These are phyloP conservation scores for Oryzias dopingdopingensis DNA, from an alignment of 2,797 vertebrate genomes.

Conservation along the genomic window DNA sequence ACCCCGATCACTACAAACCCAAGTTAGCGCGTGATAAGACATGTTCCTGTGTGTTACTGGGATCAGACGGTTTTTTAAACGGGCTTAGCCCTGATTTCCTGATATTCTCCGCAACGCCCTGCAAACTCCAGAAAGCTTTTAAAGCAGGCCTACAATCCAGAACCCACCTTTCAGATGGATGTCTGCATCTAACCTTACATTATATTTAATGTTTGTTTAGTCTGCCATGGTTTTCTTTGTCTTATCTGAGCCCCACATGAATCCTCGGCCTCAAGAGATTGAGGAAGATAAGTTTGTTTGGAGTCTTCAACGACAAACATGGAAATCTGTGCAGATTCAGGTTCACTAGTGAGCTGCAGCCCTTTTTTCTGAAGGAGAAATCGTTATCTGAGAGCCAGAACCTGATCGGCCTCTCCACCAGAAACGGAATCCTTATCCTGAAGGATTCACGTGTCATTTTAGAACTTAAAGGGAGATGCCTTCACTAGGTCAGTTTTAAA, in stretches of 20 bases:
- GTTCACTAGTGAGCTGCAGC: not conserved
- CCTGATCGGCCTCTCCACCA: too few relatives aligned
- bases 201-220: conserved; percentile 1
- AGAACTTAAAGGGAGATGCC: too few relatives aligned
- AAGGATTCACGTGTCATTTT: too few relatives aligned
- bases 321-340: conserved; percentile 4
- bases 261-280: too few relatives aligned
- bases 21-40: conserved; percentile 29
- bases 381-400: not conserved
- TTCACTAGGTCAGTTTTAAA: too few relatives aligned
- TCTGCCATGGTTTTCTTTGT: not conserved
- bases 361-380: conserved; percentile 8
- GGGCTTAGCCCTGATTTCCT: conserved; percentile 14
- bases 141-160: conserved; percentile 24
- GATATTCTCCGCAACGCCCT: conserved; percentile 7
- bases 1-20: conserved; percentile 29
- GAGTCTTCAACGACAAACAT: not conserved
- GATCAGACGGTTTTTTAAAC: conserved; percentile 30
- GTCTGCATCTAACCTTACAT: not conserved
- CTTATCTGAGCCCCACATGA: not conserved
- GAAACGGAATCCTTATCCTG: too few relatives aligned
- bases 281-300: too few relatives aligned
- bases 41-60: conserved; percentile 33
- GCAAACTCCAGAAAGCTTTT: conserved; percentile 34
- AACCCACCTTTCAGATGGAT: not conserved